phyloP scores from a whole-genome alignment of 1,140 invertebrate genomes.

The Acyrthosiphon pisum region DNA sequence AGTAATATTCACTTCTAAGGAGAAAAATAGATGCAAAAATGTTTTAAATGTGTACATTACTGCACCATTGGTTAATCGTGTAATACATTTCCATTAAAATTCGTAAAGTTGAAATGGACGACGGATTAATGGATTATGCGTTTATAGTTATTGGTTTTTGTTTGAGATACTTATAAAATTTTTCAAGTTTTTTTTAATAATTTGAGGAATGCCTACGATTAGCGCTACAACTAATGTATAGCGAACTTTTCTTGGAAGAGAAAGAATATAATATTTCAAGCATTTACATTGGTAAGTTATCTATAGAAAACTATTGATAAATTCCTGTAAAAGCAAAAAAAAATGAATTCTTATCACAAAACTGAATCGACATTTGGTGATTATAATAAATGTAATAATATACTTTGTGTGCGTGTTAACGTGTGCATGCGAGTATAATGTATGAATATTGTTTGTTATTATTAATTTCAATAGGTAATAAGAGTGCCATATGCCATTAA shows the following conservation, averaged over 20 bases:
- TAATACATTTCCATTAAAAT: neutral
- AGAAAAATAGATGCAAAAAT: neutral
- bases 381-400: neutral
- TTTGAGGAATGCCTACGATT: neutral
- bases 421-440: neutral
- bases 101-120: neutral
- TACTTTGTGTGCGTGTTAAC: neutral
- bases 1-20: neutral
- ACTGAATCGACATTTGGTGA: neutral
- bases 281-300: neutral
- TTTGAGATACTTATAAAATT: neutral
- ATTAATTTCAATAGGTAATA: slow-evolving; percentile 12
- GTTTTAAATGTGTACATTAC: neutral
- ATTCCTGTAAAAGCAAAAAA: neutral
- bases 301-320: neutral
- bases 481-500: neutral
- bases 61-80: neutral
- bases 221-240: neutral
- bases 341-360: neutral
- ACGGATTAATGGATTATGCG: neutral
- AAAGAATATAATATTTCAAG: neutral
- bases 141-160: neutral
- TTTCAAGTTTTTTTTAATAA: neutral
- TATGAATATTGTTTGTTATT: neutral
- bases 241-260: neutral